These are phyloP conservation scores for Ophion obscuratus DNA, from an alignment of 2,888 invertebrate species.

Conservation along the genomic window DNA sequence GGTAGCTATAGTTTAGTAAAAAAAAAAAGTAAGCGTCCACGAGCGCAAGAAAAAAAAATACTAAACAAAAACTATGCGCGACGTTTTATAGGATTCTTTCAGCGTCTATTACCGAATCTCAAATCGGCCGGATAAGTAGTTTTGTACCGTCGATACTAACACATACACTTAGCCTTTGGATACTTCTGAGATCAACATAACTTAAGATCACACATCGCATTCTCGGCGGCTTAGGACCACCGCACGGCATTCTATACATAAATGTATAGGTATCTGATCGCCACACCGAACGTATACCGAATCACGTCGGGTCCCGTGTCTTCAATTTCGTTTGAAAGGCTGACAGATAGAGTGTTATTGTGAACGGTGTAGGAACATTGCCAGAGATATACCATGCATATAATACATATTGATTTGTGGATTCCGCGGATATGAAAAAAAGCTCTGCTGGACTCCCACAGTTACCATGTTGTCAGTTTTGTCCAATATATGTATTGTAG, in stretches of 20 bases:
- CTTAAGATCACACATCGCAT: not conserved
- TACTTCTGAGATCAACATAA: not conserved
- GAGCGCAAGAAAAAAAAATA: not conserved
- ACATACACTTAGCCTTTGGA: not conserved
- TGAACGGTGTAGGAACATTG: not conserved
- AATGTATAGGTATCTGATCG: not conserved
- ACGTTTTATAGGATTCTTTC: not conserved
- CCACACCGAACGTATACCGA: not conserved
- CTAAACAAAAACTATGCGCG: not conserved
- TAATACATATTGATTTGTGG: not conserved
- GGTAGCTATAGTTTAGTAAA: not conserved
- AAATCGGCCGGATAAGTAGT: not conserved
- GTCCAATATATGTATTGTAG: no score
- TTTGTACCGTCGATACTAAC: not conserved
- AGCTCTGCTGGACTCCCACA: not conserved
- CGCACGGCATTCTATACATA: not conserved
- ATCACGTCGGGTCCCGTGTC: not conserved
- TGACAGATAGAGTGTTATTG: constrained; percentile 41
- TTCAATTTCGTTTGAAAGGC: not conserved
- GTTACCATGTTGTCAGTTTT: not conserved
- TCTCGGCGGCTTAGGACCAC: not conserved
- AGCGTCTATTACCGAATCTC: not conserved
- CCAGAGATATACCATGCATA: not conserved
- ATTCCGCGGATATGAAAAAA: not conserved
- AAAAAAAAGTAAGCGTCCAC: not conserved